Base-by-base conservation (phyloP, 2,113 vertebrate genomes). In the Syngnathus typhle region DNA sequence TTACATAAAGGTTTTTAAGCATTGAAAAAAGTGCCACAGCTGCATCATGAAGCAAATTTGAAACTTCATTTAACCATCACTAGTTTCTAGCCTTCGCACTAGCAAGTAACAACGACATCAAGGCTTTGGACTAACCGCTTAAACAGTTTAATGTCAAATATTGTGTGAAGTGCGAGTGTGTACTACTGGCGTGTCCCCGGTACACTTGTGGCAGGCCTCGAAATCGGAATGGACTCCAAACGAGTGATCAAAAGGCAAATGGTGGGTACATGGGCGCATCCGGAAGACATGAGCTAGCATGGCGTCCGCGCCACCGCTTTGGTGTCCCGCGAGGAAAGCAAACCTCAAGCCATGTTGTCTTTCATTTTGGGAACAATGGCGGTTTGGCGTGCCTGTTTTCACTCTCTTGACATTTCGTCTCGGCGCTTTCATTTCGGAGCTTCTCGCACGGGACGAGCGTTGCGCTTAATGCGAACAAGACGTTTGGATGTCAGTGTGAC, bases 281-380 rank as follows among this genome's bases (percentile, higher is more conserved):
- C 63, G 61, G 70, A 18, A 37, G 12, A 54, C 44, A 41, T 21
- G 12, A 64, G 47, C 64, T 47, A n/a, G 36, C 60, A 54, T 61
- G 55, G 59, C 68, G 60, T 61, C 44, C 37, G 69, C 7, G 21
- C 51, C 8, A 3, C 51, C 13, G 36, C 27, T 58, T 58, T 58
- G 55, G 55, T 58, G 27, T 80, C 64, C 74, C 69, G 49, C 27
- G 67, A 66, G 64, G 46, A 43, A 46, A 59, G 23, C 19, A 52
- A 2, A 0, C 36, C 36, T 69, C 52, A 58, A 32, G 55, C 18
- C 41, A 59, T 64, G 43, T 71, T 78, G 69, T 80, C 65, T 73
- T 83, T 78, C 41, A 79, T 83, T 81, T 82, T 44, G 64, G 23
- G n/a, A 61, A 67, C 85, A 84, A 85, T 84, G 80, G 60, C 77